Base-by-base conservation (phyloP, 2,797 vertebrate species). In the Epinephelus awoara region DNA sequence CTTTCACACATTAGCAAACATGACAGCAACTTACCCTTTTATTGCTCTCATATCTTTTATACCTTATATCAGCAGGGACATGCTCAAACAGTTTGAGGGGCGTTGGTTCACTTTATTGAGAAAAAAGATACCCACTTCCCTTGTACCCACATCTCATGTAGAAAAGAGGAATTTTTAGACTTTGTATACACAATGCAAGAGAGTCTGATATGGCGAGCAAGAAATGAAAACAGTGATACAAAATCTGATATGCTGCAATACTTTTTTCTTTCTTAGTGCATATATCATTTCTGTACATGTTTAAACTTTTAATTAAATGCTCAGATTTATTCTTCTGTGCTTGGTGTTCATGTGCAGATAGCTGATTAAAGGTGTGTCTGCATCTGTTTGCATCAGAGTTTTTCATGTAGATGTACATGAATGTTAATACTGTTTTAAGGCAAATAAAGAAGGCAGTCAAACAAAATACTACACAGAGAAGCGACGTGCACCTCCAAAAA, bases 1-100 rank as follows among this genome's bases (percentile, higher is more conserved):
- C 52, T 65, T 65, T 78, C 40, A 34, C 71, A 83, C 83, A 77
- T 82, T 76, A 72, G 72, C 49, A 78, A 73, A 75, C 57, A 77
- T 71, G 70, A 67, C 68, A 61, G 56, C 79, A 52, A 10, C 76
- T 56, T 73, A 65, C 44, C 38, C 34, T 64, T 84, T 88, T 38
- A 44, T 67, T 55, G 15, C 29, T 27, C 49, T 80, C 40, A 27
- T 61, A 64, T 86, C 19, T 62, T 71, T 79, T 34, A 25, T 38
- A 44, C 25, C 70, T 57, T 58, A 21, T 69, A 75, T 72, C 59
- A 81, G 55, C 79, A 51, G 74, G 56, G 57, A 76, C 66, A 59
- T 14, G 64, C 38, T 78, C 54, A 64, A 56, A 76, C 46, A 12
- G 25, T 79, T 69, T 56, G 21, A 77, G 52, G 52, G 62, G 21